Conservation (phyloP, 2,888 invertebrate species). For the Nyleta sp. region DNA sequence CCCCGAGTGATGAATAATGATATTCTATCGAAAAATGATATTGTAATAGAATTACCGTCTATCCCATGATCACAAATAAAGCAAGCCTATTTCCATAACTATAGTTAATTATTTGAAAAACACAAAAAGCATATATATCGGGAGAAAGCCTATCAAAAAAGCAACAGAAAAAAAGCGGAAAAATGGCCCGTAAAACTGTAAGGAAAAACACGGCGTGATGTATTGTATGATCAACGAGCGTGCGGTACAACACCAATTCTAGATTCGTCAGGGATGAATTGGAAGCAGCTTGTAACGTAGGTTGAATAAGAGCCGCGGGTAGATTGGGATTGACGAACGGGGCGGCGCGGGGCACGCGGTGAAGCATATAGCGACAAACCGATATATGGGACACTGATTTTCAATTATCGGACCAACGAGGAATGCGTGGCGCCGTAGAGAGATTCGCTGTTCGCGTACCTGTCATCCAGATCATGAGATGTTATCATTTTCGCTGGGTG, state of each 20-base stretch:
- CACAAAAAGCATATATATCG: background rate
- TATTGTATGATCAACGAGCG: conserved; percentile 54
- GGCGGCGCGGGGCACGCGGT: conserved; percentile 43
- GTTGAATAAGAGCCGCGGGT: conserved; percentile 66
- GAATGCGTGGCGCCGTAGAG: conserved; percentile 66
- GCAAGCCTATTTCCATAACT: no score
- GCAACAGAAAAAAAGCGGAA: background rate
- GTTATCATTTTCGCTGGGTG: conserved; percentile 67
- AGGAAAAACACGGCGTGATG: conserved; percentile 44
- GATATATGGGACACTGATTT: conserved; percentile 73
- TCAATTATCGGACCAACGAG: conserved; percentile 72
- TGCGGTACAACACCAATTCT: conserved; percentile 62
- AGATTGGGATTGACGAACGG: conserved; percentile 59
- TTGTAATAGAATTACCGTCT: no score
- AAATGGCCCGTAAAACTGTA: conserved; percentile 21
- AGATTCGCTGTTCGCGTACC: conserved; percentile 66
- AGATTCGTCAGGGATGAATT: conserved; percentile 69
- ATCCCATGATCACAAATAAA: no score
- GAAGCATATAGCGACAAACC: conserved; percentile 64
- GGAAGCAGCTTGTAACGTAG: conserved; percentile 68
- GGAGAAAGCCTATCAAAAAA: conserved; percentile 18
- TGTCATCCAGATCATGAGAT: conserved; percentile 73
- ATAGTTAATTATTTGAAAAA: conserved; percentile 24
- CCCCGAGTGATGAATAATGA: no score
- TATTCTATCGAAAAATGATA: no score